phyloP scores from a whole-genome alignment of 2,888 invertebrate species.

The Formica aserva region DNA sequence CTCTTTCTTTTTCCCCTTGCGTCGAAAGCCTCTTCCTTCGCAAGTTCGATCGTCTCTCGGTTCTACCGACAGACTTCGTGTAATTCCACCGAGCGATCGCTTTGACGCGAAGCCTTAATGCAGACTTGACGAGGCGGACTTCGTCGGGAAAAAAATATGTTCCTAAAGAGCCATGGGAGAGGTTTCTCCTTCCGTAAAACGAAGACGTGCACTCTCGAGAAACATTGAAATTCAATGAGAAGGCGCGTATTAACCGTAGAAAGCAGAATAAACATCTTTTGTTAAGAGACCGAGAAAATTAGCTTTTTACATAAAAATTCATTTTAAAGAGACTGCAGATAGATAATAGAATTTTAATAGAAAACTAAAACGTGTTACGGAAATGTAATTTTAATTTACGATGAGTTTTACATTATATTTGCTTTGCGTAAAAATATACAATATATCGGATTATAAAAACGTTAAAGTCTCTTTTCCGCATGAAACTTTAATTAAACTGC shows the following conservation, averaged over 20 bases:
- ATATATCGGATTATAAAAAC: background rate
- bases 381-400: conserved; percentile 4
- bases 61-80: conserved; percentile 51
- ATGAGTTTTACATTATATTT: background rate
- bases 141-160: conserved; percentile 45
- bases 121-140: conserved; percentile 43
- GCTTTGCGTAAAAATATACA: background rate
- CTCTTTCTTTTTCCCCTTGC: background rate
- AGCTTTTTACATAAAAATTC: conserved; percentile 12
- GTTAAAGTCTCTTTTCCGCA: background rate
- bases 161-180: conserved; percentile 21
- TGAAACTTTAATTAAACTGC: background rate
- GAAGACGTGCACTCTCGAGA: background rate
- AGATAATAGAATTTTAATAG: background rate
- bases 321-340: background rate
- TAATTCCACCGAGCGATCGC: conserved; percentile 51
- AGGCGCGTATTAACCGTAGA: background rate
- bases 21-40: conserved; percentile 20
- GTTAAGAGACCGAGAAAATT: conserved; percentile 4
- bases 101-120: conserved; percentile 53
- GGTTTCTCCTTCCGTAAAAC: background rate
- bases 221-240: conserved; percentile 40
- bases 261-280: conserved; percentile 18
- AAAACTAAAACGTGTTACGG: background rate
- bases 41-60: conserved; percentile 30